Base-by-base conservation (phyloP, 2,113 vertebrate species). In the Phrynocephalus versicolor region DNA sequence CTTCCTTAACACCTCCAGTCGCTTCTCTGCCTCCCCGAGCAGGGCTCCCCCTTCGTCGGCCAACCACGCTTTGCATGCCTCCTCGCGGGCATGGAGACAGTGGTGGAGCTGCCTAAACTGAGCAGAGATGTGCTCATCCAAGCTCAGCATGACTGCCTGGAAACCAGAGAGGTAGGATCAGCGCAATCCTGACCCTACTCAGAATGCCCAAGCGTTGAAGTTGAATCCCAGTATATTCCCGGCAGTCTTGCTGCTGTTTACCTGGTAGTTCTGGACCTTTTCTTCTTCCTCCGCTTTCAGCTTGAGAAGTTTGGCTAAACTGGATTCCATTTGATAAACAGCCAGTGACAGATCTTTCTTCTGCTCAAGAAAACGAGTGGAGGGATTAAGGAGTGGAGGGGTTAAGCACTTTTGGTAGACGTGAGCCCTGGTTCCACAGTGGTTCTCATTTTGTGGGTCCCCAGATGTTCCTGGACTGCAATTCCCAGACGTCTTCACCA, bases 101-200 rank as follows among this genome's bases (percentile, higher is more conserved):
- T 27, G 16, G 35, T 73, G 81, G 14, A 83, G 81, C 25, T 83
- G 51, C 70, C 51, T 72, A 30, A 72, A 73, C 18, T 60, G 9
- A 5, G 25, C 30, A 19, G 69, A 39, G 57, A 83, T 60, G 8
- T 83, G 55, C 55, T 73, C 70, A 39, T 25, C 70, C 55, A 83
- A 25, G n/a, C 69, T 83, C 14, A 73, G 55, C 25, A 83, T 30
- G 60, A 83, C 35, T 41, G 70, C 81, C 81, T 83, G 70, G 69
- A 60, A 83, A 73, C 35, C 55, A 73, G 69, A 39, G 6, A 30
- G 6, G 19, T 9, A 19, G n/a, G 2, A 58, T 72, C 19, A 71
- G 51, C n/a, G 6, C 15, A 9, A 27, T 39, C 3, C 15, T 12
- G 30, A 35, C 80, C 12, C 14, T 25, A 15, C 9, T n/a, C 12